Base-by-base conservation (phyloP, 2,888 invertebrate species). In the Hirtodrosophila cameraria region DNA sequence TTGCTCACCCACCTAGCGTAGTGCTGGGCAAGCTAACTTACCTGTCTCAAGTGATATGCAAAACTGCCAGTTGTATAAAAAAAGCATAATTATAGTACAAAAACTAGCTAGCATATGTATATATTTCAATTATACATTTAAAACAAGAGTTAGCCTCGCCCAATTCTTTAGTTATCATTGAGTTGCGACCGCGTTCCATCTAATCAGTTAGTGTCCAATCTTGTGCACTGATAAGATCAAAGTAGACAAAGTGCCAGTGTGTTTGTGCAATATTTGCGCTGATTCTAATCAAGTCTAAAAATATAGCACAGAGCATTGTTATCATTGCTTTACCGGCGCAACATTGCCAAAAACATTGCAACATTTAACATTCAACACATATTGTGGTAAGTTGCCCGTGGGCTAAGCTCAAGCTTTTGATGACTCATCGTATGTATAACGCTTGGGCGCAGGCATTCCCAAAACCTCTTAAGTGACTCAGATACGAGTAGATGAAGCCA, bases 191-290 rank as follows among this genome's bases (percentile, higher is more conserved):
- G 41, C 41, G 45, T 7, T 12, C 18, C 38, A 36, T 66, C 63
- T 69, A 69, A 70, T 69, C 70, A 62, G 55, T 8, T 25, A 42
- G 43, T 68, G 67, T 66, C 74, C 63, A 62, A 70, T 62, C 49
- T 41, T 33, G 39, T 30, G 28, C 3, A n/a, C 28, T 41, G 64
- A 62, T 62, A 62, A 61, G 27, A 30, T 1, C 0, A 16, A 12
- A 9, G 9, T 9, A 12, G 20, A 8, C 46, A 15, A 20, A 35
- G 30, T 36, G n/a, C 8, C 25, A 9, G 15, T 36, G 13, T 16
- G 30, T 36, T 23, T 55, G 55, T 61, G 75, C 49, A 69, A 63
- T 70, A 70, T 70, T 70, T 70, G 57, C 64, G 33, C 38, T 15
- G 57, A 46, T 57, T 60, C 7, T 67, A 54, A 74, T 70, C 70